Evolutionary conservation across 1,140 invertebrate species (phyloP), one percentile per base, ranked within the genome.

Genomic region (Bombus haemorrhoidalis): DNA sequence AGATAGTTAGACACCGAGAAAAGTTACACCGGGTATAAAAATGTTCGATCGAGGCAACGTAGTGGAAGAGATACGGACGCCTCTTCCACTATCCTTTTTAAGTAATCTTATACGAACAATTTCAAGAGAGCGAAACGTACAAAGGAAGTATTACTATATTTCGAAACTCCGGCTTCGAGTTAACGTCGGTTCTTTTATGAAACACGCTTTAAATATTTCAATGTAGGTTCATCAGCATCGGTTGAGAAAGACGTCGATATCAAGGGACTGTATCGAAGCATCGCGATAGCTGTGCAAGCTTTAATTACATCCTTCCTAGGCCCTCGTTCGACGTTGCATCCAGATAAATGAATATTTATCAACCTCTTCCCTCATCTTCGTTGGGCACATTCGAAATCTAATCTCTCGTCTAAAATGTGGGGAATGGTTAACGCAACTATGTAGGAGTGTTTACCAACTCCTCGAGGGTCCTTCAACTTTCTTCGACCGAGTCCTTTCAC

Each of bases 291-390:
- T 59, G 72, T 53, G 43, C 81, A 59, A n/a, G n/a, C 66, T 84
- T 85, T 80, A 85, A 85, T 85, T 80, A 73, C 83, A 62, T 72
- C 83, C 68, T 85, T 73, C 80, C 32, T 32, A 53, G 32, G 22
- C 77, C 25, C 43, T 39, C 77, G 37, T 32, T 28, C 74, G 12
- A 68, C 53, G 81, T 39, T 69, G 28, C 53, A 66, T 74, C 62
- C 34, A 53, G 62, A 75, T 85, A 81, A 81, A 75, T 81, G 84
- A 85, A 85, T 85, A 85, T 85, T 85, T 85, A 85, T 85, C 78
- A 75, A 57, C 59, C 84, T 37, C 68, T 41, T 41, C 10, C 41
- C 39, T 4, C 47, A 25, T 10, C 66, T 8, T 18, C 47, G 43
- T 32, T 34, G 2, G 68, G 41, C 69, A 32, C 78, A 43, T 75